These are phyloP conservation scores for Atractosteus spatula DNA, from an alignment of 2,113 vertebrate genomes.

Conservation along the genomic window DNA sequence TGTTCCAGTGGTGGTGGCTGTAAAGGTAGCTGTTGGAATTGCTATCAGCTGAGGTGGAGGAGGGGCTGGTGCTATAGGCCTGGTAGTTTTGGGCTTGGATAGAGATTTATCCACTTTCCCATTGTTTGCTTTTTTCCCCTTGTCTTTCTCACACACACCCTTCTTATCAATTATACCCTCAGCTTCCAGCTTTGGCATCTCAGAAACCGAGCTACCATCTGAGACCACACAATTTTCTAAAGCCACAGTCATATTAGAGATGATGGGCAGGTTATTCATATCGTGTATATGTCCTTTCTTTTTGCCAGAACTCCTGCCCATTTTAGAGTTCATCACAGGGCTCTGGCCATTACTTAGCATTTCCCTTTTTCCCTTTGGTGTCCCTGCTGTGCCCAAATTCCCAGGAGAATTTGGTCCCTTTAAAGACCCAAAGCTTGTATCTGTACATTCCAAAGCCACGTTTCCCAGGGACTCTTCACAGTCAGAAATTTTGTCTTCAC, in stretches of 20 bases:
- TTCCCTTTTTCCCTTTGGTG: conserved; percentile 83
- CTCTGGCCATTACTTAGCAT: conserved; percentile 75
- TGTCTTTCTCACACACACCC: conserved; percentile 72
- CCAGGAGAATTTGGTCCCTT: conserved; percentile 82
- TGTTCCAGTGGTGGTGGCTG: conserved; percentile 72
- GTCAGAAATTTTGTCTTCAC: conserved; percentile 91
- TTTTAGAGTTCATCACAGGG: conserved; percentile 73
- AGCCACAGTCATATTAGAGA: conserved; percentile 91
- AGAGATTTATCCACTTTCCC: conserved; percentile 87
- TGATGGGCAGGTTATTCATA: conserved; percentile 85
- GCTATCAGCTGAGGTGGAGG: conserved; percentile 94
- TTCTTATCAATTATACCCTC: conserved; percentile 94
- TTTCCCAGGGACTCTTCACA: conserved; percentile 82
- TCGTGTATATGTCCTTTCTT: conserved; percentile 84
- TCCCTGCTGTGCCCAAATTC: conserved; percentile 75
- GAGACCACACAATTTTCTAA: conserved; percentile 84
- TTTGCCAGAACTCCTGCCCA: conserved; percentile 82
- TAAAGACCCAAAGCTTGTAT: conserved; percentile 72
- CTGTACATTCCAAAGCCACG: conserved; percentile 78
- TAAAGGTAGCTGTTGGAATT: conserved; percentile 83
- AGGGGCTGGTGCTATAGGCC: conserved; percentile 86
- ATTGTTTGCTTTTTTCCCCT: conserved; percentile 77
- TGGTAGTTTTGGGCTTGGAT: conserved; percentile 85
- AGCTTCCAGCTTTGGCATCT: conserved; percentile 97
- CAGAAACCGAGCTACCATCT: conserved; percentile 75